A percentile compares a stretch with the other conserved stretches of the same genome.
Conservation (phyloP, 2,888 invertebrate genomes). For the Leptura quadrifasciata region DNA sequence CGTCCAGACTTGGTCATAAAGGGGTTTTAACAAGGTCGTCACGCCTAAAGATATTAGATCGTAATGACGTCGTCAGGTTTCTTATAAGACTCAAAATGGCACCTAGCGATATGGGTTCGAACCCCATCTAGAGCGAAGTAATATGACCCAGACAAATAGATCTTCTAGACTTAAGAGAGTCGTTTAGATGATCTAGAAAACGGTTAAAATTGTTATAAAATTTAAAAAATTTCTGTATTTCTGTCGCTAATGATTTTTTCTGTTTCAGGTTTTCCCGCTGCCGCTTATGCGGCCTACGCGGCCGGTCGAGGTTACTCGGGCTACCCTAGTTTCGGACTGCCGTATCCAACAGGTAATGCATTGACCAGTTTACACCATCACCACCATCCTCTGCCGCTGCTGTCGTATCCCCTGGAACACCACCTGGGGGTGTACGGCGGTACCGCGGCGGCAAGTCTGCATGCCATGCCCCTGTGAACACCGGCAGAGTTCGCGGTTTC, state of each 20-base stretch:
- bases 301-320: slow-evolving; percentile 97
- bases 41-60: no score
- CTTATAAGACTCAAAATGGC: no score
- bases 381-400: slow-evolving; percentile 75
- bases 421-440: slow-evolving; percentile 78
- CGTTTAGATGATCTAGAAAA: no score
- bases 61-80: no score
- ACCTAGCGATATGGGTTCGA: no score
- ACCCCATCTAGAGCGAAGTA: no score
- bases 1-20: no score
- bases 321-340: slow-evolving; percentile 98
- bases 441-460: slow-evolving; percentile 77
- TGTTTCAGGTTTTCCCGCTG: slow-evolving; percentile 92
- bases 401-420: slow-evolving; percentile 81
- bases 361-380: slow-evolving; percentile 83
- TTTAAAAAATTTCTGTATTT: not conserved
- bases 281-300: slow-evolving; percentile 96
- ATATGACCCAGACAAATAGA: no score
- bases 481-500: slow-evolving; percentile 59
- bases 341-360: slow-evolving; percentile 97
- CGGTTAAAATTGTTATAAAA: no score
- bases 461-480: slow-evolving; percentile 88
- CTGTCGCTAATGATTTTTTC: slow-evolving; percentile 64
- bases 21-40: no score
- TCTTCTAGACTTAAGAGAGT: no score